A percentile compares a stretch with the other conserved stretches of the same genome.
Conservation (phyloP, 1,140 invertebrate genomes). For the Calosoma granatense region DNA sequence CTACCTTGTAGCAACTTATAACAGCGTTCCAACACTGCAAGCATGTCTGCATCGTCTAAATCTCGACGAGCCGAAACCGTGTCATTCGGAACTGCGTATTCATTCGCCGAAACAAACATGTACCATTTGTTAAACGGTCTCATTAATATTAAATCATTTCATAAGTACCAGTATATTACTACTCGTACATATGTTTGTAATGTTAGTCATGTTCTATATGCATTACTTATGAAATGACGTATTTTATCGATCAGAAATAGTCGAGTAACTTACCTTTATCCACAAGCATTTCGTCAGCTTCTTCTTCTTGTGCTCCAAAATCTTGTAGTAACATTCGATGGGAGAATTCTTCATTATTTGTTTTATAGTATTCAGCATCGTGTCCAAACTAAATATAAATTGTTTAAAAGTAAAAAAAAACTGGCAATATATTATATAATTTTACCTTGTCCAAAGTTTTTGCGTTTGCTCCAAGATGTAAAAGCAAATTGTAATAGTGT, state of each 20-base stretch:
- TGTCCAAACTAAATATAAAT: conserved; percentile 50
- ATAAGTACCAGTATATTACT: conserved; percentile 12
- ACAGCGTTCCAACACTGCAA: conserved; percentile 60
- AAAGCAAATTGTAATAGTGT: conserved; percentile 75
- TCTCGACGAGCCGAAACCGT: conserved; percentile 54
- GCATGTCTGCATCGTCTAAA: conserved; percentile 53
- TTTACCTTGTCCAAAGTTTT: conserved; percentile 73
- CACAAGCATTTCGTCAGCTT: conserved; percentile 53
- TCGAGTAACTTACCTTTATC: conserved; percentile 56
- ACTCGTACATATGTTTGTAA: too few relatives aligned
- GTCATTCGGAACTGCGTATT: conserved; percentile 51
- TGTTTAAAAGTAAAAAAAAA: not conserved
- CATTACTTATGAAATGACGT: too few relatives aligned
- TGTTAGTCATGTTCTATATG: too few relatives aligned
- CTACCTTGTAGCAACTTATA: conserved; percentile 52
- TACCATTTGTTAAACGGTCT: not conserved
- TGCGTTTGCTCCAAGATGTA: conserved; percentile 75
- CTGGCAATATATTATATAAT: too few relatives aligned
- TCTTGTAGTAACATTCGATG: conserved; percentile 55
- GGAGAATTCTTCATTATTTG: conserved; percentile 54
- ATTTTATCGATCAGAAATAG: too few relatives aligned
- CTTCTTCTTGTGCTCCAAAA: conserved; percentile 55
- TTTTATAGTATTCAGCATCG: conserved; percentile 64
- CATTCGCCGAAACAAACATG: not conserved
- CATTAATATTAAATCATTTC: conserved; percentile 1